Evolutionary conservation across 2,888 invertebrate species (phyloP).

Genomic region (Cryptophagus acutangulus): DNA sequence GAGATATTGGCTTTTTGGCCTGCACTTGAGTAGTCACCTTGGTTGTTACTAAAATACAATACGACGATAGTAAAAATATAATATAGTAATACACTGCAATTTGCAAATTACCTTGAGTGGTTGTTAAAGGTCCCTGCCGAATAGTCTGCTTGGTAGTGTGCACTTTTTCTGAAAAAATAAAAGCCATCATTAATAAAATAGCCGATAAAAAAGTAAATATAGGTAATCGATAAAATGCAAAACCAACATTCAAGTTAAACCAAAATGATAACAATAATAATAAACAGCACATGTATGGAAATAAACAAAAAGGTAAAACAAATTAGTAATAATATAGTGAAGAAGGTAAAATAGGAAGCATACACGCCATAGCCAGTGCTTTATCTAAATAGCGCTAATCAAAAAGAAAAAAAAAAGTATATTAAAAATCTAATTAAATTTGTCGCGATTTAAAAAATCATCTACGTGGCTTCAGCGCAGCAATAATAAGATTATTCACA

Average conservation of each 20-base stretch:
- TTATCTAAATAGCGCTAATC: conserved; percentile 1
- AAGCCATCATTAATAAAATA: conserved; percentile 11
- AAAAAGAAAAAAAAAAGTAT: conserved; percentile 1
- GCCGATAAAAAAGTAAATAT: not conserved
- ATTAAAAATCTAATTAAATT: too few relatives aligned
- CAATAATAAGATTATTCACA: conserved; percentile 6
- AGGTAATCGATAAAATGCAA: not conserved
- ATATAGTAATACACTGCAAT: conserved; percentile 3
- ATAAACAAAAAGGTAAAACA: conserved; percentile 21
- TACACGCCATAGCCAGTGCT: conserved; percentile 29
- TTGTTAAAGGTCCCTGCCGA: conserved; percentile 39
- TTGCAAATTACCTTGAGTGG: conserved; percentile 33
- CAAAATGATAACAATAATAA: conserved; percentile 1
- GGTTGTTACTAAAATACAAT: conserved; percentile 35
- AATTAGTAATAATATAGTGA: conserved; percentile 14
- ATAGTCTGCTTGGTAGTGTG: conserved; percentile 34
- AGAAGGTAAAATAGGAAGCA: conserved; percentile 21
- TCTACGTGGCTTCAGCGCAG: too few relatives aligned
- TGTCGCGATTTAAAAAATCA: too few relatives aligned
- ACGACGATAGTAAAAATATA: conserved; percentile 9
- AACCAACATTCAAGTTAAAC: not conserved
- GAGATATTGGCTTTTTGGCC: conserved; percentile 70
- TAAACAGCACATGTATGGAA: conserved; percentile 16
- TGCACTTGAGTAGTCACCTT: conserved; percentile 32
- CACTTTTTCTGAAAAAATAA: conserved; percentile 35